Evolutionary conservation across 2,888 invertebrate species (phyloP), one percentile per base, ranked within the genome.

Genomic region (Ochropacha duplaris): DNA sequence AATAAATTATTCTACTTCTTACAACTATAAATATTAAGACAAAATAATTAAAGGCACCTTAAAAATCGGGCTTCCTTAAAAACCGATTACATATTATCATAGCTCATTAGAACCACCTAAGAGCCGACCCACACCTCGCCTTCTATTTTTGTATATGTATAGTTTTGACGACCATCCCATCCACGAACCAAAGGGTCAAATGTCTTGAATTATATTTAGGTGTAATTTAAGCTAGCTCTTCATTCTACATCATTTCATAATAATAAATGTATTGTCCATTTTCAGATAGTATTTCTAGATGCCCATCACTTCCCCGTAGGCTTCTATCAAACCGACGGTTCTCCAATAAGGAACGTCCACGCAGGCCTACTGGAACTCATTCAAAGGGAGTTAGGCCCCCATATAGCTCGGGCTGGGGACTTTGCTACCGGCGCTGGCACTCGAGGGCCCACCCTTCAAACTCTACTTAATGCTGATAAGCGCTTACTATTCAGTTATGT

Each of bases 271-370:
- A 31, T 3, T 28, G 14, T 2, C 5, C 24, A 54, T 14, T 69
- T 74, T 5, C 79, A 93, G 93, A 89, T 97, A 34, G 93, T 97
- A 11, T 94, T 98, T 61, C 84, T 98, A 54, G 97, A 98, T 76
- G 96, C 98, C 51, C 97, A 97, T 74, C 95, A 96, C 61, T 97
- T 97, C 83, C 97, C 97, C 0, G 88, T 95, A 19, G 95, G 95
- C 2, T 95, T 95, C 68, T 92, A 92, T 68, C 78, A 88, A 28
- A 74, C 79, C 0, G 83, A 90, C 55, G 90, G 90, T 36, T 78
- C 88, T 0, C 92, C 93, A 0, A 88, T 93, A 22, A 80, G 87
- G 0, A 75, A 76, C 14, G 92, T 94, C 2, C 95, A 95, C 75
- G 81, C 83, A 9, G 91, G 93, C 14, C 82, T 95, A 0, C 82